Percentiles rank a stretch among this genome's conserved stretches.
Evolutionary conservation across 2,113 vertebrate genomes (phyloP).

Genomic region (Pampusana beccarii): DNA sequence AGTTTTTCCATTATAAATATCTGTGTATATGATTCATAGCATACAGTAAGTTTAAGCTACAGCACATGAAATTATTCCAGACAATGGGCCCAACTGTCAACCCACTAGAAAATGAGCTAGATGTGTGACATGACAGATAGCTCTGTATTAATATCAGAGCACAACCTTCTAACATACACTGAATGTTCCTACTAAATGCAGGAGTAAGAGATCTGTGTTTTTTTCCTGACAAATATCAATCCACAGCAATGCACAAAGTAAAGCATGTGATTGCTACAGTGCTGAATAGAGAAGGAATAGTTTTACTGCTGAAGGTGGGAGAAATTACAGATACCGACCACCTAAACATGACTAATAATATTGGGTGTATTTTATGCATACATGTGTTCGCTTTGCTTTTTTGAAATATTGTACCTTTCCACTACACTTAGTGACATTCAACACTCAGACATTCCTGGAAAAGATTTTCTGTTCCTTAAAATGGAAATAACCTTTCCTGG

Average conservation of each 20-base stretch:
- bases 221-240: slow-evolving; percentile 3
- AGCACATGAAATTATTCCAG: slow-evolving; percentile 45
- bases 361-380: not conserved
- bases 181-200: not conserved
- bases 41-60: slow-evolving; percentile 29
- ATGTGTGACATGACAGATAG: slow-evolving; percentile 15
- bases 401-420: not conserved
- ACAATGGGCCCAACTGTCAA: slow-evolving; percentile 48
- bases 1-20: slow-evolving; percentile 54
- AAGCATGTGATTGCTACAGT: not conserved
- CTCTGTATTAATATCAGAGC: slow-evolving; percentile 24
- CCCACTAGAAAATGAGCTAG: slow-evolving; percentile 21
- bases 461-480: slow-evolving; percentile 5
- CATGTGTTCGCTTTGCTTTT: not conserved
- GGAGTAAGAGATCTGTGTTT: not conserved
- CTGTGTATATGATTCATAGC: slow-evolving; percentile 46
- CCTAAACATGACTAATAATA: not conserved
- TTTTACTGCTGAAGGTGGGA: not conserved
- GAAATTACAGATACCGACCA: not conserved
- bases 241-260: not conserved
- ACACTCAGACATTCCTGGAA: not conserved
- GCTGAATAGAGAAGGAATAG: not conserved
- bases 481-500: not conserved
- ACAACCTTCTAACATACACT: not conserved
- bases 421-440: not conserved